phyloP scores from a whole-genome alignment of 1,140 invertebrate genomes.

The Antheraea pernyi region DNA sequence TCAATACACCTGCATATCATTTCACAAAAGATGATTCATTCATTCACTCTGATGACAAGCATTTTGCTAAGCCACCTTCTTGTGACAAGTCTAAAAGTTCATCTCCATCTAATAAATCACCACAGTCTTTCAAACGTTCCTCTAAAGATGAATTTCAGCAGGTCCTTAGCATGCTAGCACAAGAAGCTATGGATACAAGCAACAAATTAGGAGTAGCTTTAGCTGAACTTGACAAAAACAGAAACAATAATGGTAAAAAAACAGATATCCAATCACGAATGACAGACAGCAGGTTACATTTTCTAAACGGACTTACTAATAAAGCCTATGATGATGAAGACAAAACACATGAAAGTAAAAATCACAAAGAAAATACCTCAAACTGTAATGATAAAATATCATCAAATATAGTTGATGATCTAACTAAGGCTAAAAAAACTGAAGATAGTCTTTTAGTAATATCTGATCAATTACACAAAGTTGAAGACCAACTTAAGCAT shows the following conservation, averaged over 20 bases:
- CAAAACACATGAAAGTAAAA: background rate
- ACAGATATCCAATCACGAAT: conserved; percentile 58
- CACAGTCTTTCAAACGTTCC: conserved; percentile 68
- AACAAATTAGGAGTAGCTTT: conserved; percentile 74
- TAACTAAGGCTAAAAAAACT: conserved; percentile 62
- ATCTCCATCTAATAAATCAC: conserved; percentile 72
- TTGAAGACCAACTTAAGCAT: conserved; percentile 72
- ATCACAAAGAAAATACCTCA: background rate
- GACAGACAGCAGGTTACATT: conserved; percentile 57
- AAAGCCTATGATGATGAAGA: conserved; percentile 35
- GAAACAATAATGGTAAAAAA: conserved; percentile 58
- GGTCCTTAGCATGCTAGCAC: conserved; percentile 79
- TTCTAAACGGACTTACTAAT: conserved; percentile 59
- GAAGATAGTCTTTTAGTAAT: conserved; percentile 75
- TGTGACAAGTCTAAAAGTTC: conserved; percentile 76
- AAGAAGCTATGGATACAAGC: conserved; percentile 80
- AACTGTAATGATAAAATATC: background rate
- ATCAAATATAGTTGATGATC: conserved; percentile 15
- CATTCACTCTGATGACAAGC: conserved; percentile 71
- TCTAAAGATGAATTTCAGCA: conserved; percentile 79
- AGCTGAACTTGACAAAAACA: conserved; percentile 75
- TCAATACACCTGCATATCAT: conserved; percentile 57
- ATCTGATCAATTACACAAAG: conserved; percentile 73
- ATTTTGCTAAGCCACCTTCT: conserved; percentile 68
- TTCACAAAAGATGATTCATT: conserved; percentile 76